Evolutionary conservation across 2,888 invertebrate species (phyloP).

Genomic region (Cyaniris semiargus): DNA sequence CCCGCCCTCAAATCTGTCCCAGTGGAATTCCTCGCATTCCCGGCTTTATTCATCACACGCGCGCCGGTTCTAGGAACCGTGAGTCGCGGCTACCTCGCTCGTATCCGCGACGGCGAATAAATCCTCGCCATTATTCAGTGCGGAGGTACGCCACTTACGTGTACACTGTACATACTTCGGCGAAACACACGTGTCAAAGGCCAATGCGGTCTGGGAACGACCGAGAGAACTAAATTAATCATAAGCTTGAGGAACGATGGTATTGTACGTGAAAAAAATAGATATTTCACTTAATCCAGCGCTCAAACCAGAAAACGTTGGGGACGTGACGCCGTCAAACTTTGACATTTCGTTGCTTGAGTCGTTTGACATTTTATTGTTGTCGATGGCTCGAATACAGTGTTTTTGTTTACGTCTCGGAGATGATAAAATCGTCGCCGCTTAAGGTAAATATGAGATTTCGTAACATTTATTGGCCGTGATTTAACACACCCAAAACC

Average conservation of each 20-base stretch:
- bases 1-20: conserved; percentile 72
- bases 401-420: conserved; percentile 1
- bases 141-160: conserved; percentile 66
- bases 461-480: conserved; percentile 44
- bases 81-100: conserved; percentile 59
- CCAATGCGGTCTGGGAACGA: conserved; percentile 63
- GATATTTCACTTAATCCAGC: background rate
- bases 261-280: conserved; percentile 17
- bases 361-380: conserved; percentile 2
- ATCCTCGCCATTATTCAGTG: conserved; percentile 70
- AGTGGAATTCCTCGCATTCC: conserved; percentile 71
- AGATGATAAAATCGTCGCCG: conserved; percentile 33
- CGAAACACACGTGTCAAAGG: conserved; percentile 59
- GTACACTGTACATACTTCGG: conserved; percentile 57
- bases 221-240: conserved; percentile 44
- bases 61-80: conserved; percentile 70
- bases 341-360: conserved; percentile 5
- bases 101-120: conserved; percentile 69
- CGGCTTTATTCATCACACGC: conserved; percentile 77
- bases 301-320: background rate
- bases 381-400: conserved; percentile 16
- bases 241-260: background rate
- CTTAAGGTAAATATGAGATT: conserved; percentile 36
- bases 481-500: conserved; percentile 44
- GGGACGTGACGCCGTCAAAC: conserved; percentile 13